Percentiles rank a stretch among this genome's conserved stretches.
phyloP scores from a whole-genome alignment of 1,140 invertebrate species.

The Artemia franciscana region DNA sequence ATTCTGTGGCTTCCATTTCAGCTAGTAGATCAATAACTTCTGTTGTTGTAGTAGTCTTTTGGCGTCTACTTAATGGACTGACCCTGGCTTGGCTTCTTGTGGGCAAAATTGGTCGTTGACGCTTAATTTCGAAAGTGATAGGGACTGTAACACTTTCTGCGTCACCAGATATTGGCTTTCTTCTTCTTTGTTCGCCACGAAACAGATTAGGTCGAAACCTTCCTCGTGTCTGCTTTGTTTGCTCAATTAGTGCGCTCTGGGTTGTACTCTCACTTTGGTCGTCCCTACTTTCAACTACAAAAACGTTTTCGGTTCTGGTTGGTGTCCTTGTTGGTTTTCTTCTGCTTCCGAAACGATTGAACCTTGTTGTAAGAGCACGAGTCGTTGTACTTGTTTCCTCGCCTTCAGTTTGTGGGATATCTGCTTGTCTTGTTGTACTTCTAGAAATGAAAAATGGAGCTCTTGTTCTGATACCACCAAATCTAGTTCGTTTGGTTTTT shows the following conservation, averaged over 20 bases:
- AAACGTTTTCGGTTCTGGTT: too few relatives aligned
- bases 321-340: too few relatives aligned
- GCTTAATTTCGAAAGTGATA: not conserved
- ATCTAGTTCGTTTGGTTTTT: too few relatives aligned
- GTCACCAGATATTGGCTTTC: not conserved
- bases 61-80: not conserved
- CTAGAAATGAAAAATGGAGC: too few relatives aligned
- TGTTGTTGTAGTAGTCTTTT: not conserved
- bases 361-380: too few relatives aligned
- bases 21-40: not conserved
- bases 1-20: not conserved
- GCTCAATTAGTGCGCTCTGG: not conserved
- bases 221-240: not conserved
- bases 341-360: too few relatives aligned
- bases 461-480: too few relatives aligned
- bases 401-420: too few relatives aligned
- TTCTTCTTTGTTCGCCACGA: not conserved
- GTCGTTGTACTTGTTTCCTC: too few relatives aligned
- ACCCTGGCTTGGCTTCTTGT: not conserved
- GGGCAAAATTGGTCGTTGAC: not conserved
- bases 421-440: too few relatives aligned
- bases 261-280: too few relatives aligned
- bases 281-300: too few relatives aligned
- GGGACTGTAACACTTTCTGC: not conserved
- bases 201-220: not conserved